Evolutionary conservation across 2,797 vertebrate species (phyloP).

Genomic region (Pelobates cultripes): DNA sequence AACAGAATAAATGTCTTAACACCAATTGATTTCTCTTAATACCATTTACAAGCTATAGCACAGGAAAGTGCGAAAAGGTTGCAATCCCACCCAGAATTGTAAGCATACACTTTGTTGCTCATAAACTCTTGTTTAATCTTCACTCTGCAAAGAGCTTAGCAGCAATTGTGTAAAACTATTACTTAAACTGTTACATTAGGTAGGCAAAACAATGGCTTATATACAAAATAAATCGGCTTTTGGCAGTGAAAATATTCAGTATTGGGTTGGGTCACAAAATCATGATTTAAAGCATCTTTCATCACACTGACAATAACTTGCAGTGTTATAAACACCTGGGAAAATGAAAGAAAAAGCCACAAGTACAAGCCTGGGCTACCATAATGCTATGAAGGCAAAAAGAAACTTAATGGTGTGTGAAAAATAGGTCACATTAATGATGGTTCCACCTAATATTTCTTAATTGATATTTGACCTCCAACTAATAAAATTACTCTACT

Average conservation of each 20-base stretch:
- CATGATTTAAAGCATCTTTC: constrained; percentile 67
- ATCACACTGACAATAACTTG: constrained; percentile 60
- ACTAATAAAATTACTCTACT: too few species aligned
- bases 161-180: constrained; percentile 30
- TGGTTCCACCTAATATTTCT: too few species aligned
- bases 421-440: too few species aligned
- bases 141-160: constrained; percentile 55
- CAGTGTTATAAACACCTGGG: constrained; percentile 71
- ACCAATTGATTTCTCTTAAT: constrained; percentile 40
- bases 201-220: constrained; percentile 53
- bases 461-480: too few species aligned
- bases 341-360: constrained; percentile 63
- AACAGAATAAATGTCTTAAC: constrained; percentile 41
- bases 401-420: too few species aligned
- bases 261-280: constrained; percentile 59
- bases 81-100: constrained; percentile 38
- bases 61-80: constrained; percentile 46
- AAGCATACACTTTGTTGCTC: constrained; percentile 52
- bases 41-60: constrained; percentile 44
- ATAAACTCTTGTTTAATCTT: constrained; percentile 48
- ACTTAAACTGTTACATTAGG: constrained; percentile 58
- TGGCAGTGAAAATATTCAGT: constrained; percentile 49
- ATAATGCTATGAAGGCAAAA: constrained; percentile 52
- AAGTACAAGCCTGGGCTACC: constrained; percentile 62
- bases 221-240: constrained; percentile 56